Evolutionary conservation across 2,113 vertebrate genomes (phyloP).

Genomic region (Ceyx melanurus): DNA sequence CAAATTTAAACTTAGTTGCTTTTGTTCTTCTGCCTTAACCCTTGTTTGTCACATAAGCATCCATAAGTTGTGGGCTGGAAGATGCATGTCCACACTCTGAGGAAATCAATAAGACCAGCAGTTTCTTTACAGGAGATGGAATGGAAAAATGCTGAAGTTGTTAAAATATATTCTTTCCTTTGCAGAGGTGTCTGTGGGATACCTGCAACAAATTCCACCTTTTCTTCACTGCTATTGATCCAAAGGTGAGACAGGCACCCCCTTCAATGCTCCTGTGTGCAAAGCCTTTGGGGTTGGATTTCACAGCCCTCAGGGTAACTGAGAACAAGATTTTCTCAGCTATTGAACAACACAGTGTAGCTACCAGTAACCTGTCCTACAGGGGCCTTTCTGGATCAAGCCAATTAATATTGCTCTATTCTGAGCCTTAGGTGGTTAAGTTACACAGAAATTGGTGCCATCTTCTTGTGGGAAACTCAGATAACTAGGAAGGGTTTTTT

Average conservation of each 20-base stretch:
- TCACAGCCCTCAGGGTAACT: neutral
- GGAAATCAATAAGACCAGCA: neutral
- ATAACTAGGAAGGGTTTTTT: neutral
- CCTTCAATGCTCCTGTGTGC: neutral
- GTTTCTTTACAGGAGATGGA: neutral
- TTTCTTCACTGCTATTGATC: neutral
- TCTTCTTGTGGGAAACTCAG: neutral
- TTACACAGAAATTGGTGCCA: neutral
- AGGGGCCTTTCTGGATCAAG: neutral
- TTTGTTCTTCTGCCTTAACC: conserved; percentile 64
- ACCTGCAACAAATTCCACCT: neutral
- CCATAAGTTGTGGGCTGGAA: neutral
- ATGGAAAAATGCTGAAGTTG: neutral
- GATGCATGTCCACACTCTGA: neutral
- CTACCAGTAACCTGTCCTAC: neutral
- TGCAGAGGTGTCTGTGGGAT: neutral
- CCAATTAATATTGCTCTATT: neutral
- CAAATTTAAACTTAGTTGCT: conserved; percentile 62
- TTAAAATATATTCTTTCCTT: neutral
- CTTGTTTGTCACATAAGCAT: conserved; percentile 9
- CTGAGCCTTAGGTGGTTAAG: neutral
- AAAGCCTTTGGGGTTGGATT: neutral
- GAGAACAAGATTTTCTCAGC: neutral
- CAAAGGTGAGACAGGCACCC: neutral
- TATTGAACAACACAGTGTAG: neutral